These are phyloP conservation scores for Syngnathus floridae DNA, from an alignment of 2,113 vertebrate species.

Conservation along the genomic window DNA sequence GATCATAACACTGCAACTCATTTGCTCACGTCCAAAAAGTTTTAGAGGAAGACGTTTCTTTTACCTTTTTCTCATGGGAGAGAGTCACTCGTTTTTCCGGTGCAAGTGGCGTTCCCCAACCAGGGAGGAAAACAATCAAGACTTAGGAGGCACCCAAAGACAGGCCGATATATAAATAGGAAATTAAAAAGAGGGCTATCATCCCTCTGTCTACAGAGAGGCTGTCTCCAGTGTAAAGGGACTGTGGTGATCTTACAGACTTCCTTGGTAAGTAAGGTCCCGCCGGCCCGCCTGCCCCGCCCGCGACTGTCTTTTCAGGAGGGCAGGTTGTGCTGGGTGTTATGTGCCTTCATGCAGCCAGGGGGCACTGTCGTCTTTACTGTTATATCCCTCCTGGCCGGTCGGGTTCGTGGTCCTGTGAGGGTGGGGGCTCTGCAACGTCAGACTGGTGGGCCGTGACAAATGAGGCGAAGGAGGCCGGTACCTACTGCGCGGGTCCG, in stretches of 20 bases:
- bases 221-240: conserved; percentile 69
- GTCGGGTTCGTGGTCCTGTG: conserved; percentile 41
- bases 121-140: conserved; percentile 36
- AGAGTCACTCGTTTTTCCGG: conserved; percentile 28
- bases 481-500: conserved; percentile 46
- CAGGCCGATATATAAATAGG: conserved; percentile 40
- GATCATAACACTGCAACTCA: conserved; percentile 38
- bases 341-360: conserved; percentile 54
- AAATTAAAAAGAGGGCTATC: conserved; percentile 30
- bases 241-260: conserved; percentile 65
- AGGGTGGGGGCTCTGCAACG: conserved; percentile 38
- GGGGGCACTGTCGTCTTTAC: conserved; percentile 39
- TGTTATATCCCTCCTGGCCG: conserved; percentile 38
- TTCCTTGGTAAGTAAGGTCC: conserved; percentile 36
- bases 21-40: conserved; percentile 30
- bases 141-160: conserved; percentile 42
- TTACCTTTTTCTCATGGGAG: conserved; percentile 27
- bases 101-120: conserved; percentile 37
- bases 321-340: conserved; percentile 52
- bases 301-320: conserved; percentile 27
- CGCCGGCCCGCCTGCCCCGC: conserved; percentile 26
- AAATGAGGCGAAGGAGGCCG: conserved; percentile 50
- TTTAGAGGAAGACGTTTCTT: conserved; percentile 69
- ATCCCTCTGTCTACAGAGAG: conserved; percentile 47
- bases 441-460: conserved; percentile 25